A percentile compares a stretch with the other conserved stretches of the same genome.
phyloP scores from a whole-genome alignment of 2,797 vertebrate genomes.

The Alexandromys oeconomus region DNA sequence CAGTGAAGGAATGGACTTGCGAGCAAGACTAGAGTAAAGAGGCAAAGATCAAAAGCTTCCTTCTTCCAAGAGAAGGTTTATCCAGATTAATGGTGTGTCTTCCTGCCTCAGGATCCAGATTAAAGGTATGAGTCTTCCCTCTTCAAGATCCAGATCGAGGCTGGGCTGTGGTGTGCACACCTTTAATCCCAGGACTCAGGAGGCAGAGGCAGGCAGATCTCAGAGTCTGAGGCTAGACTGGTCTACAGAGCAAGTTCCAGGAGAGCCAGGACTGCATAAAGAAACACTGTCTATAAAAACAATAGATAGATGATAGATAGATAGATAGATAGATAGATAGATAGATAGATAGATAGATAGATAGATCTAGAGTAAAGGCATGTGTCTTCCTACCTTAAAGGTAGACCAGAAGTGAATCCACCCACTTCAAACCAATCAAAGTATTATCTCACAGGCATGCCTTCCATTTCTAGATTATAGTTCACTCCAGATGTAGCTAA shows the following conservation, averaged over 20 bases:
- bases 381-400: background rate
- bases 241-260: background rate
- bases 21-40: background rate
- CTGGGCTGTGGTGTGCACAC: background rate
- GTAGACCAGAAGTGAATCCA: background rate
- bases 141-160: background rate
- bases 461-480: background rate
- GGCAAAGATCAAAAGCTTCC: background rate
- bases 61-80: background rate
- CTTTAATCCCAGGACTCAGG: background rate
- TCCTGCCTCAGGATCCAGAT: background rate
- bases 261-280: background rate
- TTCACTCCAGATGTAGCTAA: background rate
- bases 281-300: background rate
- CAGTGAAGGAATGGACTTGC: background rate
- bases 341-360: too few relatives aligned
- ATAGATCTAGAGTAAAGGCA: background rate
- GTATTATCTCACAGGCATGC: background rate
- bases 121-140: background rate
- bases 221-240: background rate
- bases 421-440: background rate
- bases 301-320: too few relatives aligned
- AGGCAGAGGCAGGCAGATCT: background rate
- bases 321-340: too few relatives aligned
- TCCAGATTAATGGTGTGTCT: background rate